Conservation (phyloP, 2,888 invertebrate species). For the Sphecodes monilicornis region DNA sequence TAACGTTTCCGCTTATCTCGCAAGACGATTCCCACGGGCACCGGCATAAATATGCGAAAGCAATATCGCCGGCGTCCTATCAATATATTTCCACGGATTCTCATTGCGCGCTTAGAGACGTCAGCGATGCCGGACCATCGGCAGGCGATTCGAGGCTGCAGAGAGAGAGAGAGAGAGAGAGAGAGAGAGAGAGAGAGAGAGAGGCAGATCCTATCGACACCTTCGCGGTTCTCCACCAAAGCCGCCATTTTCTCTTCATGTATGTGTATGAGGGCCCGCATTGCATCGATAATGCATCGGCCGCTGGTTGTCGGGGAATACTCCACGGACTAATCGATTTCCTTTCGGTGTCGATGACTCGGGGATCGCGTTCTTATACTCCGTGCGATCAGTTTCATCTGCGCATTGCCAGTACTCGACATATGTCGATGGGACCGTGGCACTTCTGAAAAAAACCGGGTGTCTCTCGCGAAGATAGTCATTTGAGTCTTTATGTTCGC, state of each 20-base stretch:
- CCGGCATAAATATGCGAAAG: conserved; percentile 68
- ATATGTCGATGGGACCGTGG: neutral
- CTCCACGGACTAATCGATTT: conserved; percentile 67
- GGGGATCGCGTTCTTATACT: conserved; percentile 24
- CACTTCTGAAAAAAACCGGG: conserved; percentile 12
- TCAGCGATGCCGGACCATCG: conserved; percentile 50
- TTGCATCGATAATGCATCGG: conserved; percentile 70
- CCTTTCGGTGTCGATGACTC: conserved; percentile 52
- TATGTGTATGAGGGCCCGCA: conserved; percentile 68
- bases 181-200: conserved; percentile 20
- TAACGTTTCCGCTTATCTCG: conserved; percentile 56
- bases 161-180: conserved; percentile 29
- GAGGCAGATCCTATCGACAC: conserved; percentile 69
- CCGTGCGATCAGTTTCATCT: conserved; percentile 18
- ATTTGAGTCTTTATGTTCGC: conserved; percentile 42
- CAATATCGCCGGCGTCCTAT: conserved; percentile 68
- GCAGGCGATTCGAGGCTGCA: neutral
- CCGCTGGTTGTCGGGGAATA: conserved; percentile 56
- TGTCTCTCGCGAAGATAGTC: conserved; percentile 48
- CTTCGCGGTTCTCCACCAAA: conserved; percentile 50
- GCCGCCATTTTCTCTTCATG: conserved; percentile 72
- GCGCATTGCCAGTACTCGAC: neutral
- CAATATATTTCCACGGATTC: conserved; percentile 63
- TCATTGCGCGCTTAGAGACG: conserved; percentile 58
- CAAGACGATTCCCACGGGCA: conserved; percentile 67